A percentile compares a stretch with the other conserved stretches of the same genome.
Evolutionary conservation across 92 coral and sea anemone genomes (phyloP).

Genomic region (Phymanthus crucifer): DNA sequence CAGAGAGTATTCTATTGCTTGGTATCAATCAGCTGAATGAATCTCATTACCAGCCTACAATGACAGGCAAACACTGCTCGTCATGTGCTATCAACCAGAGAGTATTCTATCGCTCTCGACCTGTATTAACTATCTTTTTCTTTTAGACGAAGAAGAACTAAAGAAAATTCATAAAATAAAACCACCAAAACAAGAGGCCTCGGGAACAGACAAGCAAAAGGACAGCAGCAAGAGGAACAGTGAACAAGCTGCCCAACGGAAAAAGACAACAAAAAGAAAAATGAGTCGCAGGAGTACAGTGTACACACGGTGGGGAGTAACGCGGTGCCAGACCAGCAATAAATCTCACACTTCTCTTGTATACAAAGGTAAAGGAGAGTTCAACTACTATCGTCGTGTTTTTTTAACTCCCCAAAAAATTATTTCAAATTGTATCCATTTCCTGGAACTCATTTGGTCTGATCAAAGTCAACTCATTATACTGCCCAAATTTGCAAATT

Average conservation of each 20-base stretch:
- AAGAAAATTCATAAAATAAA: neutral
- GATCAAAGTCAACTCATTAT: too few species aligned
- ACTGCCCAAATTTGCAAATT: too few species aligned
- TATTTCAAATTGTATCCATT: too few species aligned
- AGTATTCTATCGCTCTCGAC: neutral
- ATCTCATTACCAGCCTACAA: too few species aligned
- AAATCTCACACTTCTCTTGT: conserved; percentile 38
- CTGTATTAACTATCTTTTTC: neutral
- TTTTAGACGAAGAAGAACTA: neutral
- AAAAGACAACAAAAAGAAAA: neutral
- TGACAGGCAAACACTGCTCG: too few species aligned
- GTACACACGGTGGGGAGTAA: conserved; percentile 36
- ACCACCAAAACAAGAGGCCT: neutral
- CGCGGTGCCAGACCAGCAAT: conserved; percentile 29
- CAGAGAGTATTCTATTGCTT: too few species aligned
- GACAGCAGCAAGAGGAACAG: neutral
- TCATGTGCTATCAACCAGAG: too few species aligned
- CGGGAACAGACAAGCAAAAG: neutral
- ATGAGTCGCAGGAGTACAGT: conserved; percentile 28
- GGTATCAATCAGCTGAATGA: too few species aligned
- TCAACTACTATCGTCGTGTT: too few species aligned
- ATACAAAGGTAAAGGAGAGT: conserved; percentile 21
- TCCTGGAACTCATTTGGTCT: too few species aligned
- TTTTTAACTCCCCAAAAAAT: too few species aligned
- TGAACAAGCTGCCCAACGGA: neutral